Base-by-base conservation (phyloP, 92 coral and sea anemone genomes). In the Epizoanthus rinbou region DNA sequence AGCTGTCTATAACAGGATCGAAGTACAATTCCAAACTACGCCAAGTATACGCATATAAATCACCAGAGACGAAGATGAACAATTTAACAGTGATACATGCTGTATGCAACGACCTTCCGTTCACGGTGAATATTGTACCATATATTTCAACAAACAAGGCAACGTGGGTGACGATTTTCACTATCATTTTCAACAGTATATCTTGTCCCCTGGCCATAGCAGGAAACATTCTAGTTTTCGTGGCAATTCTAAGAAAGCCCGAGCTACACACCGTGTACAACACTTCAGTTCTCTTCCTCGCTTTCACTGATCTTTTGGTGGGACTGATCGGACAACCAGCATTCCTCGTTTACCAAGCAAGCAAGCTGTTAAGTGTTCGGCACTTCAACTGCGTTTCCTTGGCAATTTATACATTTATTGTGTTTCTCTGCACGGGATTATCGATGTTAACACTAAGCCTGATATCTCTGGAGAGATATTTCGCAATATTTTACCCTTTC, bases 241-340 rank as follows among this genome's bases (percentile, higher is more conserved):
- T 90, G n/a, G 97, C 91, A 15, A 83, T 92, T 25, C 62, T 92
- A 52, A 86, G 97, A 64, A 92, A 90, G 59, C 80, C 76, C 0
- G 93, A 90, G 50, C 91, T 92, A 3, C 89, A 84, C 5, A 92
- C 88, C 21, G 92, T 90, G 10, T 87, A 92, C 85, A 90, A 92
- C 80, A 90, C 93, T 0, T 92, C 97, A 1, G 91, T 92, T 3
- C 62, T 92, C 31, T 92, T 92, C 74, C 86, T 92, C 13, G 91
- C 93, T 3, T 76, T 84, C 2, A 85, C 93, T 4, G 97, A 92
- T 67, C 85, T 92, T 22, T 8, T 88, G 14, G 85, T 89, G 1
- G 97, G 88, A 19, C 57, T 66, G 1, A 62, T 92, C 21, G 86
- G 93, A 4, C 85, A 87, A 8, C 93, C 97, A 17, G 76, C 92